Conservation (phyloP, 2,113 vertebrate genomes). For the Psettodes erumei region DNA sequence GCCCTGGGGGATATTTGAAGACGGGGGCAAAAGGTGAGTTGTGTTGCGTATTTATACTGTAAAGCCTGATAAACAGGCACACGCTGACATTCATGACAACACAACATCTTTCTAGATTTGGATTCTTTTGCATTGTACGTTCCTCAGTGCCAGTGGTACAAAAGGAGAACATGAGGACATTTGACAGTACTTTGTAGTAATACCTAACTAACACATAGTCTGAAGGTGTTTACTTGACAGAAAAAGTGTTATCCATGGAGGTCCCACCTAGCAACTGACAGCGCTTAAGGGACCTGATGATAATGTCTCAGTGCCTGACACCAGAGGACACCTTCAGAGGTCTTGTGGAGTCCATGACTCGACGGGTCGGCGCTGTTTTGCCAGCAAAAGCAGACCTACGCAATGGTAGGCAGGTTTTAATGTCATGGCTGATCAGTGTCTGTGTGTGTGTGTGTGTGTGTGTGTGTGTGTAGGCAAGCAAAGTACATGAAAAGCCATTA, state of each 20-base stretch:
- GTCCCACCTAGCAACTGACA: background rate
- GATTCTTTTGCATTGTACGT: background rate
- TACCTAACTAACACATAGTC: too few species aligned
- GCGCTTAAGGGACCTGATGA: background rate
- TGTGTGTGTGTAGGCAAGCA: background rate
- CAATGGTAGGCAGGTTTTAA: background rate
- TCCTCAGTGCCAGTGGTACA: too few species aligned
- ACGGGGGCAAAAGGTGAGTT: conserved; percentile 6
- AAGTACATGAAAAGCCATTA: conserved; percentile 57
- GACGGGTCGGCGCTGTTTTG: background rate
- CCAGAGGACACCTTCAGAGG: too few species aligned
- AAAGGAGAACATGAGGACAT: too few species aligned
- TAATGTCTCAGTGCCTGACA: background rate
- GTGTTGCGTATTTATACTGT: conserved; percentile 19
- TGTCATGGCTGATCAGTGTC: background rate
- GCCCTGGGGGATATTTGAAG: conserved; percentile 30
- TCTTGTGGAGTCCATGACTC: background rate
- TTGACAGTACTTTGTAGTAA: too few species aligned
- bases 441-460: conserved; percentile 6
- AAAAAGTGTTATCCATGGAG: too few species aligned
- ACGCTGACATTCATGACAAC: conserved; percentile 7
- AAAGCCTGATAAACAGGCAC: conserved; percentile 26
- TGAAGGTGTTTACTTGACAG: background rate
- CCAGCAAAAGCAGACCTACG: background rate
- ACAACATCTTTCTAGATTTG: background rate